These are phyloP conservation scores for Allygus modestus DNA, from an alignment of 2,888 invertebrate species.

Conservation along the genomic window DNA sequence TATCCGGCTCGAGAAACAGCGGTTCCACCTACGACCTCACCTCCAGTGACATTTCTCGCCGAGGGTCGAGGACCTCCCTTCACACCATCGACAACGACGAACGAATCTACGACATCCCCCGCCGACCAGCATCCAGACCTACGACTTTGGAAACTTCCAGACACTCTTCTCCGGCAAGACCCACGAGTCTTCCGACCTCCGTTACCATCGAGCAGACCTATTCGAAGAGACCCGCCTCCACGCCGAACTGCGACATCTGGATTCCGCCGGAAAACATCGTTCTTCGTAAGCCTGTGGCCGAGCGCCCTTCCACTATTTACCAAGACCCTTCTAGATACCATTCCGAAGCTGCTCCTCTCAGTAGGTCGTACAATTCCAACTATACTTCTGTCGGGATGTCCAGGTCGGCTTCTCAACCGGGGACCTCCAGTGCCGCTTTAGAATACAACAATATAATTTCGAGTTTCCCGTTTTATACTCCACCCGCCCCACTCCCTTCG, in stretches of 20 bases:
- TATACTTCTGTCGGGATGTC: slow-evolving; percentile 21
- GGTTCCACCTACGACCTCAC: slow-evolving; percentile 72
- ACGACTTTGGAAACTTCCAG: slow-evolving; percentile 49
- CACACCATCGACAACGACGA: slow-evolving; percentile 73
- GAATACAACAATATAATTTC: slow-evolving; percentile 72
- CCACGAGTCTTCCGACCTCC: slow-evolving; percentile 62
- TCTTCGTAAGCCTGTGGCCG: slow-evolving; percentile 51
- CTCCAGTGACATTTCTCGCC: slow-evolving; percentile 71
- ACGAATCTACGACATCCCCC: slow-evolving; percentile 68
- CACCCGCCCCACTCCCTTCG: slow-evolving; percentile 75
- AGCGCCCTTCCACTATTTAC: slow-evolving; percentile 71
- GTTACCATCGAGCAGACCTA: slow-evolving; percentile 45
- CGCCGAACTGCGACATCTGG: slow-evolving; percentile 61
- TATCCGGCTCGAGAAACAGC: slow-evolving; percentile 72
- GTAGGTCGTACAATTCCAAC: slow-evolving; percentile 4
- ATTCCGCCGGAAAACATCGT: slow-evolving; percentile 69
- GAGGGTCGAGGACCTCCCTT: slow-evolving; percentile 72
- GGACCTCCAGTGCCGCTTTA: slow-evolving; percentile 71
- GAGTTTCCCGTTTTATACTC: slow-evolving; percentile 78
- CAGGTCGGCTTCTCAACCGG: slow-evolving; percentile 26
- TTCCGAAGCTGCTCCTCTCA: slow-evolving; percentile 20
- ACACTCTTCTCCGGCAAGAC: slow-evolving; percentile 68
- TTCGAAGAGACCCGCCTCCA: slow-evolving; percentile 43
- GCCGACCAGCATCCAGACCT: slow-evolving; percentile 40
- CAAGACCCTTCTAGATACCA: slow-evolving; percentile 9